These are phyloP conservation scores for Hypomesus transpacificus DNA, from an alignment of 2,113 vertebrate genomes.

Conservation along the genomic window DNA sequence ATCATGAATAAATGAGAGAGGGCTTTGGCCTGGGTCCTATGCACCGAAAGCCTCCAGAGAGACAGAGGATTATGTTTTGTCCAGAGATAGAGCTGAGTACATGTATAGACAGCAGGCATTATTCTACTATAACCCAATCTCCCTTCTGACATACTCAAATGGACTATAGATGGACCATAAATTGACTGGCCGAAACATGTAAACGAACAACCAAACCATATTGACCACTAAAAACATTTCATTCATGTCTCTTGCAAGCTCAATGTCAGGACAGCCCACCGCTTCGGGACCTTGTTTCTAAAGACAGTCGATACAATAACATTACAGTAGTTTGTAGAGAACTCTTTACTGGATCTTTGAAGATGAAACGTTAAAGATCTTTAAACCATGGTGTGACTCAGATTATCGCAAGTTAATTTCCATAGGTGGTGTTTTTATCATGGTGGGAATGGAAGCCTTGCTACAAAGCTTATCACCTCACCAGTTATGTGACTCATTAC, in stretches of 20 bases:
- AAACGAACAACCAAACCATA: no score
- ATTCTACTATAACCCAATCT: neutral
- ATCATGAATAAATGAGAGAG: conserved; percentile 49
- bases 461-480: conserved; percentile 22
- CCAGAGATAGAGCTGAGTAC: neutral
- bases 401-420: no score
- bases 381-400: no score
- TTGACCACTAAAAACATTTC: no score
- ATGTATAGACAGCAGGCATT: neutral
- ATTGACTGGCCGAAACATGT: no score
- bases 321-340: neutral
- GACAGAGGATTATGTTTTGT: conserved; percentile 9
- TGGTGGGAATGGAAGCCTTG: conserved; percentile 1
- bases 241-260: no score
- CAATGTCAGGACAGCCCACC: no score
- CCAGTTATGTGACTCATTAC: conserved; percentile 6
- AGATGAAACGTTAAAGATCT: no score
- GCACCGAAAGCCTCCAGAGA: conserved; percentile 3
- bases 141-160: neutral
- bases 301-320: neutral
- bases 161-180: no score
- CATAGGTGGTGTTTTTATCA: no score
- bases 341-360: neutral
- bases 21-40: neutral
- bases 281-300: no score